A percentile compares a stretch with the other conserved stretches of the same genome.
These are phyloP conservation scores for Cerastoderma edule DNA, from an alignment of 2,888 invertebrate species.

Conservation along the genomic window DNA sequence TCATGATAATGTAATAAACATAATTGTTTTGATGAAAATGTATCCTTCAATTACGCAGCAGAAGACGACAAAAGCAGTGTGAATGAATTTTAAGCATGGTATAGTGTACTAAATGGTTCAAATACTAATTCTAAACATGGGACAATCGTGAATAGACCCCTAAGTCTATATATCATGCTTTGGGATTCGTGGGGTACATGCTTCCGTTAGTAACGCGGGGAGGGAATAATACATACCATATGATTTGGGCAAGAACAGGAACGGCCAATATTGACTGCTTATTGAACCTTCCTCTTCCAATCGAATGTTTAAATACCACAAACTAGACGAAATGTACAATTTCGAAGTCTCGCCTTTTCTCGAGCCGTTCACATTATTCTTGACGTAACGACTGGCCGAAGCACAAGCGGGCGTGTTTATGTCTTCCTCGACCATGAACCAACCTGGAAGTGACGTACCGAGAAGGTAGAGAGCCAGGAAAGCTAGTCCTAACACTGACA, in stretches of 20 bases:
- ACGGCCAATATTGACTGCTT: slow-evolving; percentile 5
- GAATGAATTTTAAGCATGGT: no score
- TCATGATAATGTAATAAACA: not conserved
- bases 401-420: slow-evolving; percentile 1
- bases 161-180: no score
- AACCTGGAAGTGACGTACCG: slow-evolving; percentile 13
- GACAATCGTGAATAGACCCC: no score
- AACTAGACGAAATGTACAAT: slow-evolving; percentile 9
- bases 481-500: slow-evolving; percentile 8
- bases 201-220: no score
- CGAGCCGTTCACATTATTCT: not conserved
- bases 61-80: no score
- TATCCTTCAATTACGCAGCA: no score
- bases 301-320: slow-evolving; percentile 16
- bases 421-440: slow-evolving; percentile 9
- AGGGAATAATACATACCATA: slow-evolving; percentile 13
- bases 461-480: slow-evolving; percentile 8
- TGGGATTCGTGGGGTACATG: no score
- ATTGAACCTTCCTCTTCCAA: not conserved
- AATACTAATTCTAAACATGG: no score
- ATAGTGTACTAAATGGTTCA: no score
- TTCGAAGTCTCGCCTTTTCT: not conserved
- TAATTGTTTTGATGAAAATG: not conserved
- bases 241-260: slow-evolving; percentile 6
- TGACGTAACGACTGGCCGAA: no score